Base-by-base conservation (phyloP, 2,797 vertebrate species). In the Eulemur coronatus region DNA sequence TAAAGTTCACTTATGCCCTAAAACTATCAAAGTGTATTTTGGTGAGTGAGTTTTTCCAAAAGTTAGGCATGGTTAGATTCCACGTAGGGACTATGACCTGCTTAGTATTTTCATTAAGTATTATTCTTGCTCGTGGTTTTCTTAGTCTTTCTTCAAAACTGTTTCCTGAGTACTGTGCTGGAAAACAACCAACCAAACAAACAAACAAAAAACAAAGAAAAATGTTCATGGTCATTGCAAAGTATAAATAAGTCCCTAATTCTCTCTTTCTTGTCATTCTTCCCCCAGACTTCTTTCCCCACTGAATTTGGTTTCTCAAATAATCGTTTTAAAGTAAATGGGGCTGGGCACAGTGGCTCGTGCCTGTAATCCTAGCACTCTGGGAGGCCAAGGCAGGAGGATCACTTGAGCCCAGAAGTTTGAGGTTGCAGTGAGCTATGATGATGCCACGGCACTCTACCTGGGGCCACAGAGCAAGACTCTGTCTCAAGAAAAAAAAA, bases 71-170 rank as follows among this genome's bases (percentile, higher is more conserved):
- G 57, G 26, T 91, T 87, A 63, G 7, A 93, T 67, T 69, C 33
- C 48, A n/a, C 33, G 28, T 72, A 17, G 80, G 59, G 89, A 93
- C 67, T 94, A 59, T 65, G 65, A 17, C 20, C 75, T 20, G 28
- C 22, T 75, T 89, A 63, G 7, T 67, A 46, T 87, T 93, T 92
- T 89, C 73, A 72, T 88, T 73, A 91, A 95, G 67, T 95, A 38
- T 41, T 52, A 33, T 91, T 50, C 46, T 76, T 89, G 5, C 67
- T 72, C 38, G 28, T 86, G 73, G 35, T 95, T 84, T 92, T 89
- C 89, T 61, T 43, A 63, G 30, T 33, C 96, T 72, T 94, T 82
- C 95, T 95, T 87, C 72, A 81, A 91, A 55, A 81, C 43, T 78
- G 0, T 78, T 95, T 94, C 84, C 81, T 61, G 69, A 70, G 84